phyloP scores from a whole-genome alignment of 2,797 vertebrate genomes.

The Gila robusta region DNA sequence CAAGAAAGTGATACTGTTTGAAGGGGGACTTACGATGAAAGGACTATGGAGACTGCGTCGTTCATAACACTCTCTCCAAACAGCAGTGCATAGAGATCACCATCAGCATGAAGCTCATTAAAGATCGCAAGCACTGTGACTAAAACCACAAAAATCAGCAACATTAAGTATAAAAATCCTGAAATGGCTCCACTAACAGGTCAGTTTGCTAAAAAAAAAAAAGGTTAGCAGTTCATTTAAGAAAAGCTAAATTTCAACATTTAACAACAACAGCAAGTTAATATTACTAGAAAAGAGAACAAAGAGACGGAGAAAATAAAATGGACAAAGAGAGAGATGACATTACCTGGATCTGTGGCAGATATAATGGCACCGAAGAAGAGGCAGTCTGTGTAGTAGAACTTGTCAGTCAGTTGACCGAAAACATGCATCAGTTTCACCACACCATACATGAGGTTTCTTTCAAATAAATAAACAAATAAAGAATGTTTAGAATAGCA shows the following conservation, averaged over 20 bases:
- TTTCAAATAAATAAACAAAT: slow-evolving; percentile 57
- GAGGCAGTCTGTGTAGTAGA: slow-evolving; percentile 98
- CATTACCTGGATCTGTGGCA: slow-evolving; percentile 95
- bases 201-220: background rate
- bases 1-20: slow-evolving; percentile 8
- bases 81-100: slow-evolving; percentile 96
- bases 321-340: background rate
- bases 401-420: slow-evolving; percentile 92
- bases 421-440: slow-evolving; percentile 94
- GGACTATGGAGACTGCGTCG: slow-evolving; percentile 94
- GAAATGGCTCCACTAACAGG: background rate
- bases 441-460: slow-evolving; percentile 98
- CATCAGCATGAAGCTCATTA: slow-evolving; percentile 94
- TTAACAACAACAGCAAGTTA: background rate
- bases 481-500: background rate
- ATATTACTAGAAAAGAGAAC: background rate
- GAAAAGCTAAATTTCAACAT: background rate
- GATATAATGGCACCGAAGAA: slow-evolving; percentile 98
- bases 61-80: slow-evolving; percentile 98
- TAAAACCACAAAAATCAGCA: slow-evolving; percentile 63
- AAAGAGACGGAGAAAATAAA: background rate
- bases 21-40: slow-evolving; percentile 45
- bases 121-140: slow-evolving; percentile 98
- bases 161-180: background rate
- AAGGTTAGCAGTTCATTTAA: background rate